These are phyloP conservation scores for Andricus grossulariae DNA, from an alignment of 1,140 invertebrate genomes.

Conservation along the genomic window DNA sequence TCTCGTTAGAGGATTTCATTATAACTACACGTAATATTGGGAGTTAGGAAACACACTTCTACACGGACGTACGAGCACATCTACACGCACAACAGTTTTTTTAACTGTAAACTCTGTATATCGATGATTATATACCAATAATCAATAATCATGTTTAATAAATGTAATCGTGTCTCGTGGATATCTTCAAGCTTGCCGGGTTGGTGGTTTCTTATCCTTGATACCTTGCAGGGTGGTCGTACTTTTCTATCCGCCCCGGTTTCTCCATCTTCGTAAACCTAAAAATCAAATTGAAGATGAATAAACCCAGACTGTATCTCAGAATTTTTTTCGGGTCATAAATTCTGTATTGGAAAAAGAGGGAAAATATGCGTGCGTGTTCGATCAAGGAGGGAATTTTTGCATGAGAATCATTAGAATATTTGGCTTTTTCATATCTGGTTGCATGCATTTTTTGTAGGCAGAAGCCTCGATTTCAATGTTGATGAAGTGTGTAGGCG, in stretches of 20 bases:
- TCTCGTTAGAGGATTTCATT: slow-evolving; percentile 32
- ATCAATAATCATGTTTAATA: slow-evolving; percentile 76
- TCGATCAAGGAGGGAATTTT: slow-evolving; percentile 24
- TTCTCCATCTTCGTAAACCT: background rate
- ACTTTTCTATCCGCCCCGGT: slow-evolving; percentile 62
- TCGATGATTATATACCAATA: slow-evolving; percentile 68
- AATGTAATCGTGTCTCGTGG: slow-evolving; percentile 75
- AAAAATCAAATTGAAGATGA: background rate
- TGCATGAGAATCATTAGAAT: slow-evolving; percentile 15
- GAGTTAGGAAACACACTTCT: slow-evolving; percentile 47
- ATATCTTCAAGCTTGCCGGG: slow-evolving; percentile 74
- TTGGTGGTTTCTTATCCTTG: slow-evolving; percentile 73
- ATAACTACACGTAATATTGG: slow-evolving; percentile 44
- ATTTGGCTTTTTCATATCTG: slow-evolving; percentile 33
- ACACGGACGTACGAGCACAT: slow-evolving; percentile 53
- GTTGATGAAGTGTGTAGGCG: slow-evolving; percentile 11
- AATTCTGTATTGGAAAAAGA: slow-evolving; percentile 25
- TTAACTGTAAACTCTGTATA: slow-evolving; percentile 58
- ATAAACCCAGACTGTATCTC: background rate
- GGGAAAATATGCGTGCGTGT: slow-evolving; percentile 33
- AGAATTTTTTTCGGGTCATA: slow-evolving; percentile 6
- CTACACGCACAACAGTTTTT: slow-evolving; percentile 50
- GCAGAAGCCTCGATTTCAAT: background rate
- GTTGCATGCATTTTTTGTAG: slow-evolving; percentile 35
- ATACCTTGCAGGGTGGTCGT: slow-evolving; percentile 72